Percentiles rank a stretch among this genome's conserved stretches.
Evolutionary conservation across 2,888 invertebrate species (phyloP).

Genomic region (Cephalotes varians): DNA sequence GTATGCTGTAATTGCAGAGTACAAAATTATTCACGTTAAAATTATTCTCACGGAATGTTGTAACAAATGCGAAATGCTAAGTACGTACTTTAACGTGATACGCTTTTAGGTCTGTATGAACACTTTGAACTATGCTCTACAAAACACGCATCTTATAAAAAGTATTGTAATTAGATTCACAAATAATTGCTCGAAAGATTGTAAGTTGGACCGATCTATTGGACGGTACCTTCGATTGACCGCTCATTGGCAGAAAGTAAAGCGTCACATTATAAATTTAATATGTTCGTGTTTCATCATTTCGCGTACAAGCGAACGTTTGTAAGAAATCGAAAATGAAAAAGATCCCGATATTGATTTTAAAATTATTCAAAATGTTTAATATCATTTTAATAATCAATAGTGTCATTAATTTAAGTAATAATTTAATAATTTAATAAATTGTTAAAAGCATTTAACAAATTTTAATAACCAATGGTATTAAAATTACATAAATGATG

Average conservation of each 20-base stretch:
- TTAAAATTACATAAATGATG: constrained; percentile 14
- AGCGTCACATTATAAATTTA: not conserved
- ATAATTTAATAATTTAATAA: constrained; percentile 13
- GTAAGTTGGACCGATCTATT: constrained; percentile 63
- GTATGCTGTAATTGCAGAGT: not conserved
- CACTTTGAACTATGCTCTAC: constrained; percentile 28
- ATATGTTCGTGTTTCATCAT: not conserved
- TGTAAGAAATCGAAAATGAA: not conserved
- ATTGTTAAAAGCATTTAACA: constrained; percentile 22
- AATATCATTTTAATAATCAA: constrained; percentile 6
- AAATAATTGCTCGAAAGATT: constrained; percentile 39
- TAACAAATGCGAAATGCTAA: constrained; percentile 14
- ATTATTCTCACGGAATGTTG: constrained; percentile 23
- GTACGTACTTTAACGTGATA: constrained; percentile 16
- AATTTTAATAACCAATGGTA: constrained; percentile 5
- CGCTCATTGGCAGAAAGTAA: constrained; percentile 24
- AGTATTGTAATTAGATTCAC: constrained; percentile 17
- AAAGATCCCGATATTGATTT: not conserved
- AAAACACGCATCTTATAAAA: constrained; percentile 23
- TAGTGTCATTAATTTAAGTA: constrained; percentile 8
- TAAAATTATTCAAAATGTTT: not conserved
- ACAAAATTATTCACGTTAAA: constrained; percentile 43
- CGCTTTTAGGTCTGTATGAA: constrained; percentile 2
- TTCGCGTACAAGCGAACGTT: not conserved
- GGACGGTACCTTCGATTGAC: constrained; percentile 71